These are phyloP conservation scores for Varanus salvator DNA, from an alignment of 2,113 vertebrate species.

Conservation along the genomic window DNA sequence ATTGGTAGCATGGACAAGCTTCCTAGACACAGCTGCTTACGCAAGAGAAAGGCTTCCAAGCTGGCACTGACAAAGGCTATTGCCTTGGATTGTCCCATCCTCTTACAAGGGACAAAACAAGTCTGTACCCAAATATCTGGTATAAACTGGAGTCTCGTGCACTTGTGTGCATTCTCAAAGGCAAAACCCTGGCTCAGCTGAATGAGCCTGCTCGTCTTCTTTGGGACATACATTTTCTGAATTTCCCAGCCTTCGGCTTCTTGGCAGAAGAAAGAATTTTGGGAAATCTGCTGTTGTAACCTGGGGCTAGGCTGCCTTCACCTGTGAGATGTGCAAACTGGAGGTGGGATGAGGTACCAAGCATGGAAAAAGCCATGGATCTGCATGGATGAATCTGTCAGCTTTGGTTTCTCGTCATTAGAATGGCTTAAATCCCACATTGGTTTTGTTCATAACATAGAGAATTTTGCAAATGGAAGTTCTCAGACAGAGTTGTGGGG, in stretches of 20 bases:
- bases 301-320: background rate
- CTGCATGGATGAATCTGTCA: too few relatives aligned
- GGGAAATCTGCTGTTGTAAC: background rate
- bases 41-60: constrained; percentile 3
- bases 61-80: background rate
- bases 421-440: too few relatives aligned
- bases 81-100: background rate
- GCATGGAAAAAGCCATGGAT: background rate
- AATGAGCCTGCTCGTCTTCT: background rate
- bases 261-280: background rate
- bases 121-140: background rate
- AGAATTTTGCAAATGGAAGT: background rate
- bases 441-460: too few relatives aligned
- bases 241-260: background rate
- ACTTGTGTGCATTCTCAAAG: background rate
- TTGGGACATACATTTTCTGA: background rate
- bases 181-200: background rate
- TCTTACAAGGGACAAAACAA: constrained; percentile 5
- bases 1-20: background rate
- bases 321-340: background rate
- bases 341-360: background rate
- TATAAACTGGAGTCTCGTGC: background rate
- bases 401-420: too few relatives aligned
- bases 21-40: background rate
- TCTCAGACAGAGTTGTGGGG: background rate